Evolutionary conservation across 2,888 invertebrate genomes (phyloP), one percentile per base, ranked within the genome.

Genomic region (Pherbina coryleti): DNA sequence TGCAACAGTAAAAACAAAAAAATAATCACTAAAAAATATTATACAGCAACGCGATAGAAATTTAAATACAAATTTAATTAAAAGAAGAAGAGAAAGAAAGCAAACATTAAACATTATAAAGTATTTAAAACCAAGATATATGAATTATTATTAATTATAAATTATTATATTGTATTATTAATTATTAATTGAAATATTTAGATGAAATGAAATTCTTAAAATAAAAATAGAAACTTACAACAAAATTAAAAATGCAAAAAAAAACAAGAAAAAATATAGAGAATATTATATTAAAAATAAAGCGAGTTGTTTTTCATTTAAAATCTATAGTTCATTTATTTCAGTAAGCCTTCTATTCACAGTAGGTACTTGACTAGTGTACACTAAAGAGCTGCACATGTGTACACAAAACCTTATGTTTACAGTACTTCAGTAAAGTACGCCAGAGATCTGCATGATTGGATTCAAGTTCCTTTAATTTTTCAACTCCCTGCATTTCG

Each of bases 161-260:
- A 83, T 82, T 82, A 82, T 82, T 83, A 83, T 81, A 83, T 82
- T 82, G 81, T 83, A 82, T 82, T 84, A 83, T 75, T 34, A 37
- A 75, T 82, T 83, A 79, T 70, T 78, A 83, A 82, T 81, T 83
- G 80, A 83, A 84, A 82, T 84, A 82, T 83, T 82, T 83, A 86
- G 86, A 85, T 84, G 85, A 86, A 86, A 87, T 84, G 83, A 84
- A 86, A 81, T 82, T 85, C 85, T 82, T 84, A 84, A 84, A 75
- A 76, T 66, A 53, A 78, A 77, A 79, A 70, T 37, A 78, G 80
- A 79, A 82, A 79, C 81, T 79, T 82, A 79, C 78, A 82, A 82
- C 81, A 82, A 79, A 75, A 73, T 71, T 79, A 80, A 79, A 78
- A 66, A 76, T 69, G 55, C 78, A 78, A 69, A 75, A 73, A 62